These are phyloP conservation scores for Apostichopus japonicus DNA, from an alignment of 35 echinoderm and acorn worm genomes.

Conservation along the genomic window DNA sequence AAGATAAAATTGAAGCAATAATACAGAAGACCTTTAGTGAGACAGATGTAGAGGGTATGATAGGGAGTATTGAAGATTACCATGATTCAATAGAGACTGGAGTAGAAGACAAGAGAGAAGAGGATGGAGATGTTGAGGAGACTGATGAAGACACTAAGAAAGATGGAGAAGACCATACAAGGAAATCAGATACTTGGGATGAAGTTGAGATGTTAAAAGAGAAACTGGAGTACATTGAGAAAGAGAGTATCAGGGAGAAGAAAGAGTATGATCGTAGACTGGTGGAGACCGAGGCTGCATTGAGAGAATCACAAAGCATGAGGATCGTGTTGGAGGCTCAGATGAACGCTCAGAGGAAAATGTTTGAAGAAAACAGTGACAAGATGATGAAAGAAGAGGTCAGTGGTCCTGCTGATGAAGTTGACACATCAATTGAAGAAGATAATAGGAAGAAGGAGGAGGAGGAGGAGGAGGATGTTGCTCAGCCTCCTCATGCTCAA, in stretches of 20 bases:
- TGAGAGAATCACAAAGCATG: conserved; percentile 15
- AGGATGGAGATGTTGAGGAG: neutral
- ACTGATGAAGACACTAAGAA: neutral
- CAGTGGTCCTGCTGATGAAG: neutral
- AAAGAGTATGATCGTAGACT: conserved; percentile 44
- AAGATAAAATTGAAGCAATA: conserved; percentile 22
- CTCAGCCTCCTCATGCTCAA: neutral
- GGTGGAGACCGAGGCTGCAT: neutral
- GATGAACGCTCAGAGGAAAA: conserved; percentile 39
- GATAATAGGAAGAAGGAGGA: neutral
- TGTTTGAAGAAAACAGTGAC: conserved; percentile 11
- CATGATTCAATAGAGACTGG: neutral
- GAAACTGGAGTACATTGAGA: conserved; percentile 44
- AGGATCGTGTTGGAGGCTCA: conserved; percentile 34
- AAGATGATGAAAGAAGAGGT: conserved; percentile 19
- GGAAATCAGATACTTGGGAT: neutral
- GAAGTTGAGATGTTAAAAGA: conserved; percentile 40
- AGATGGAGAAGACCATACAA: neutral
- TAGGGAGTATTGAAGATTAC: neutral
- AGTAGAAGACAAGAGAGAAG: neutral
- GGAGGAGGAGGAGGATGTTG: conserved; percentile 1
- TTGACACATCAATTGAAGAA: neutral
- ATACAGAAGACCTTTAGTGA: conserved; percentile 19
- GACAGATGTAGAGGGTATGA: neutral
- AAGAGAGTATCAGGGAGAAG: conserved; percentile 49